Percentiles rank a stretch among this genome's conserved stretches.
phyloP scores from a whole-genome alignment of 1,140 invertebrate genomes.

The Parapsyche elsis region DNA sequence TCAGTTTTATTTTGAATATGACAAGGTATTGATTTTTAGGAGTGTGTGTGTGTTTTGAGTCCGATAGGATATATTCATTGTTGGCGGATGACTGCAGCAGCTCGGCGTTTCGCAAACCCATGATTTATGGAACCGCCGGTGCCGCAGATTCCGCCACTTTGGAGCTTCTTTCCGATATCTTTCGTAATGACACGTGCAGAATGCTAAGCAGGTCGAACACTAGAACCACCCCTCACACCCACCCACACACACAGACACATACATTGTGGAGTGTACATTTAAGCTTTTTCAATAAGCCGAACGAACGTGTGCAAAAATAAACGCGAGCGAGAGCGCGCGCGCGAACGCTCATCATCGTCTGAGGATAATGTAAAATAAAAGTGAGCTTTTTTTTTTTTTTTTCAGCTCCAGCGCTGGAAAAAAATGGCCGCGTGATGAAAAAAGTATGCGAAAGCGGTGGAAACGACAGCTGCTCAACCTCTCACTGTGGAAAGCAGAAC shows the following conservation, averaged over 20 bases:
- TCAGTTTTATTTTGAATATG: no score
- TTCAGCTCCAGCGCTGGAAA: conserved; percentile 12
- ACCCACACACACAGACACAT: neutral
- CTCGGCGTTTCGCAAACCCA: neutral
- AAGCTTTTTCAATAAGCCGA: neutral
- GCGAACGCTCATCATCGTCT: neutral
- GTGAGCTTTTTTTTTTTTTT: conserved; percentile 8
- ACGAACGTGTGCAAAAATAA: neutral
- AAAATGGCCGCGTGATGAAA: conserved; percentile 11
- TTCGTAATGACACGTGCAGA: neutral
- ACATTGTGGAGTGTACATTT: neutral
- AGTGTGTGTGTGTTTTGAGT: neutral
- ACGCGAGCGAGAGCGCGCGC: neutral
- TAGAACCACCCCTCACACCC: neutral
- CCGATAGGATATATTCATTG: neutral
- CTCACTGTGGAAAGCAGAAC: conserved; percentile 10
- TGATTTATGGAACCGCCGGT: neutral
- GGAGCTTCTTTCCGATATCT: conserved; percentile 7
- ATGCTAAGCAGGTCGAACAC: neutral
- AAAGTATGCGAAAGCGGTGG: conserved; percentile 13
- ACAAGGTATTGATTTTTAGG: no score
- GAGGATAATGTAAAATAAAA: conserved; percentile 20
- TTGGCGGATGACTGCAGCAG: neutral
- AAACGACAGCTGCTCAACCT: conserved; percentile 29
- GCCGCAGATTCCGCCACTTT: neutral